Evolutionary conservation across 2,113 vertebrate genomes (phyloP).

Genomic region (Gnathonemus longibarbis): DNA sequence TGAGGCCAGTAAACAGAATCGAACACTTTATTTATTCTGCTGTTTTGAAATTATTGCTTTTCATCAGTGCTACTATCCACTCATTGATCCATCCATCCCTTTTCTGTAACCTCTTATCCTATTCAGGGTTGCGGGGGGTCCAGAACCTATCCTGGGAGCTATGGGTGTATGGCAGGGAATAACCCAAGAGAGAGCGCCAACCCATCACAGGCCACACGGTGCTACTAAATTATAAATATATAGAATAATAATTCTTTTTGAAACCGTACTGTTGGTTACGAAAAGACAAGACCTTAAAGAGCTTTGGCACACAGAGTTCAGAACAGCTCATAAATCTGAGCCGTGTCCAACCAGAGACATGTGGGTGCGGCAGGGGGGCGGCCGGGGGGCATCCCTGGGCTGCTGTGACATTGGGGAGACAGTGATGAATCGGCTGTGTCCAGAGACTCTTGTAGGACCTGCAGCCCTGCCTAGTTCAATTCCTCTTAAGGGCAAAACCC

Average conservation of each 20-base stretch:
- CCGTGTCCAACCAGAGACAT: constrained; percentile 23
- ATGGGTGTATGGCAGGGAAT: not conserved
- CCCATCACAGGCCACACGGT: not conserved
- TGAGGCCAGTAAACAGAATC: not conserved
- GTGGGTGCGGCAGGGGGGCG: not conserved
- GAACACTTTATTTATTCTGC: not conserved
- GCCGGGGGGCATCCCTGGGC: too few species aligned
- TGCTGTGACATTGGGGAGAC: not conserved
- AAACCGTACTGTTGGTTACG: not conserved
- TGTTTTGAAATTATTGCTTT: not conserved
- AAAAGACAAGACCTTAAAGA: not conserved
- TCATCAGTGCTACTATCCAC: not conserved
- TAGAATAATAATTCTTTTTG: not conserved
- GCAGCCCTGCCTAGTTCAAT: not conserved
- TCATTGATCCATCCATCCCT: not conserved
- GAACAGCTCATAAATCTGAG: not conserved
- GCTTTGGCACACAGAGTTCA: not conserved
- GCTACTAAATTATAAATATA: not conserved
- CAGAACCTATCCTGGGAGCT: not conserved
- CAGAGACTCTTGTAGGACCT: not conserved
- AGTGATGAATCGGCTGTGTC: not conserved
- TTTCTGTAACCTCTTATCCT: not conserved
- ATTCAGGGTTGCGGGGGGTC: not conserved
- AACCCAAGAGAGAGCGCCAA: not conserved
- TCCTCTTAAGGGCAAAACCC: not conserved